Evolutionary conservation across 2,113 vertebrate species (phyloP).

Genomic region (Anhinga rufa): DNA sequence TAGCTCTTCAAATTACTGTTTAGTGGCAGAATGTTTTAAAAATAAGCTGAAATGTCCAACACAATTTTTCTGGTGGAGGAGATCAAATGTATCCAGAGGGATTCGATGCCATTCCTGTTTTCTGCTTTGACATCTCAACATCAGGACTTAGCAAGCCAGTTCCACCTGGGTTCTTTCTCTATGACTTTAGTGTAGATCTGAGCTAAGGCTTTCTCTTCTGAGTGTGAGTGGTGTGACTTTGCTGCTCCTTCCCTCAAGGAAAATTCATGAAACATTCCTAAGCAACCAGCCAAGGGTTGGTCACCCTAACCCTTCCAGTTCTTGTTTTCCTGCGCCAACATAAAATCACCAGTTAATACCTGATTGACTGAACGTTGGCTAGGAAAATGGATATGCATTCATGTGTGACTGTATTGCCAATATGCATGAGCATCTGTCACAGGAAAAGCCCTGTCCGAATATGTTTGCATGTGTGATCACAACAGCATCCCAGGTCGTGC

Average conservation of each 20-base stretch:
- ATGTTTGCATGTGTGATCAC: background rate
- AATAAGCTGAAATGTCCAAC: background rate
- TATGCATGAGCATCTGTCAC: background rate
- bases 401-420: background rate
- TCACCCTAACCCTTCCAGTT: background rate
- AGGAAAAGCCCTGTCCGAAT: background rate
- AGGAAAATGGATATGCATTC: background rate
- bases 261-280: background rate
- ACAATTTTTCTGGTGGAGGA: background rate
- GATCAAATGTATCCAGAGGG: background rate
- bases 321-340: background rate
- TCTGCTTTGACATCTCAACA: background rate
- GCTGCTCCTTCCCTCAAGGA: background rate
- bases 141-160: background rate
- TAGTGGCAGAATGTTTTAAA: conserved; percentile 10
- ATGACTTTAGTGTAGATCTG: background rate
- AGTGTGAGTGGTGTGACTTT: background rate
- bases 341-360: background rate
- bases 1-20: background rate
- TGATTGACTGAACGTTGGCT: background rate
- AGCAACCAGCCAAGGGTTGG: background rate
- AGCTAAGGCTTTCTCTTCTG: background rate
- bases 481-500: background rate
- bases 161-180: background rate
- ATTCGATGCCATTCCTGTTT: background rate